Base-by-base conservation (phyloP, 2,113 vertebrate genomes). In the Struthio camelus region DNA sequence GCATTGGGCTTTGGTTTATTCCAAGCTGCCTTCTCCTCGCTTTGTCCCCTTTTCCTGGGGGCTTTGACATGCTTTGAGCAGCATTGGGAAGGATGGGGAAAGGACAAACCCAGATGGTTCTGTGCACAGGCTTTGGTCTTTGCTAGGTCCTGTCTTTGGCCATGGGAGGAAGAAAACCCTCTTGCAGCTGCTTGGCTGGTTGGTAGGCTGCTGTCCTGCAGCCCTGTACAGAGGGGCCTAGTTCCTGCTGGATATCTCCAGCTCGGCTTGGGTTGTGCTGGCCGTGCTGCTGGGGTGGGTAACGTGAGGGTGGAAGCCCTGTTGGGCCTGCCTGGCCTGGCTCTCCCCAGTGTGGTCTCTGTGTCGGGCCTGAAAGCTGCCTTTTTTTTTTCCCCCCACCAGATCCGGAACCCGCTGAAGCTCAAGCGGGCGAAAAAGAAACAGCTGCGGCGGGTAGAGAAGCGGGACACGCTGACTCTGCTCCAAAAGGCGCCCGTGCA, bases 391-490 rank as follows among this genome's bases (percentile, higher is more conserved):
- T 51, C 1, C 20, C 72, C 28, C 32, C 14, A 79, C 40, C 96
- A 99, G 99, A 99, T 99, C 97, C 98, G 98, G 12, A 99, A 99
- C 96, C 99, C 99, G 0, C 11, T 98, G 56, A 99, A 99, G 95
- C 98, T 99, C 59, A 99, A 99, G 97, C 97, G 99, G 78, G 99
- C 98, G 36, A 99, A 99, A 98, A 99, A 99, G 98, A 98, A 99
- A 93, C 99, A 99, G 30, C 97, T 99, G 32, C 98, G 99, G 69
- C 97, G 97, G 58, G 97, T 99, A 9, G 98, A 99, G 94, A 99
- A 99, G 97, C 97, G 99, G 88, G 99, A 99, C 89, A 99, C 99
- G 0, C 97, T 99, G 86, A 94, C 97, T 7, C 85, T 98, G 95
- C 97, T 99, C 70, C 98, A 99, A 96, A 98, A 97, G 71, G 64